phyloP scores from a whole-genome alignment of 2,888 invertebrate species.

The Abrostola tripartita region DNA sequence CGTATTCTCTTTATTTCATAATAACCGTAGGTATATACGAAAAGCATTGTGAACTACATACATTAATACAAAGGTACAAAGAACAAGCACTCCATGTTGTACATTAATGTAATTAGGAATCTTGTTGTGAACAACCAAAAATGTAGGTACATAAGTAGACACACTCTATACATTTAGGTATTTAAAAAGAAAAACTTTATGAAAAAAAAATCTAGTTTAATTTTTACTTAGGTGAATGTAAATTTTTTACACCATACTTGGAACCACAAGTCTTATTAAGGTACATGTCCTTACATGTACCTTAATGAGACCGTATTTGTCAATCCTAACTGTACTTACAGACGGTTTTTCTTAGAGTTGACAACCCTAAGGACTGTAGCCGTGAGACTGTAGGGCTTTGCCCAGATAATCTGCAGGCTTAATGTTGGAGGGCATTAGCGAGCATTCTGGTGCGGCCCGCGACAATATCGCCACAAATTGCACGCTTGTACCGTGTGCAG shows the following conservation, averaged over 20 bases:
- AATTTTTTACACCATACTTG: no score
- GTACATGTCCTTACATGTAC: no score
- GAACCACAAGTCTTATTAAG: no score
- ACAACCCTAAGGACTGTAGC: constrained; percentile 47
- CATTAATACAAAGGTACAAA: constrained; percentile 25
- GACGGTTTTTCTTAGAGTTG: neutral
- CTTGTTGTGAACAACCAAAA: neutral
- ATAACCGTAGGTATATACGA: constrained; percentile 44
- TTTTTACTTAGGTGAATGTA: no score
- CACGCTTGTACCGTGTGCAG: constrained; percentile 41
- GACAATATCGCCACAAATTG: constrained; percentile 65
- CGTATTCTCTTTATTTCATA: constrained; percentile 56
- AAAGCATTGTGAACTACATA: constrained; percentile 40
- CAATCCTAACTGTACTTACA: no score
- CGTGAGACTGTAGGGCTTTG: constrained; percentile 64
- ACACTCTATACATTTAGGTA: no score
- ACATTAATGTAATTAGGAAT: constrained; percentile 1
- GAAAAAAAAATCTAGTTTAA: no score
- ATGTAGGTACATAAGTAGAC: no score
- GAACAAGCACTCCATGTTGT: constrained; percentile 22
- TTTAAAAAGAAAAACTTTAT: no score
- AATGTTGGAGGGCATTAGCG: constrained; percentile 72
- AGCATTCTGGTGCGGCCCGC: constrained; percentile 60
- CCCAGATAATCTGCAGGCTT: constrained; percentile 73
- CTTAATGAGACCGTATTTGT: no score